Base-by-base conservation (phyloP, 2,797 vertebrate species). In the Choloepus didactylus region DNA sequence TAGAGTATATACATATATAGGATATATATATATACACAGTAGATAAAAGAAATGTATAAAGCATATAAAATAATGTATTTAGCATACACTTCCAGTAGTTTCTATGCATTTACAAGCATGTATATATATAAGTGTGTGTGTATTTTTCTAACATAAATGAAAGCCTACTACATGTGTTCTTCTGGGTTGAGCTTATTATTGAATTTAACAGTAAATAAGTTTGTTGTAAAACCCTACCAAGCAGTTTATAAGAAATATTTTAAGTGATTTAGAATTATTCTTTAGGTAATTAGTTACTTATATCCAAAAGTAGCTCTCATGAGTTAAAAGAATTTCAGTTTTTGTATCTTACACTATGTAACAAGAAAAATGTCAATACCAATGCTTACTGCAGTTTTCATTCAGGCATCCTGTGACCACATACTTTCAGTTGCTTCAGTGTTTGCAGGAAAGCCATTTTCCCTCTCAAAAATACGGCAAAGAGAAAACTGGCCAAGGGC, bases 251-350 rank as follows among this genome's bases (percentile, higher is more conserved):
- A 59, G 90, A 93, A 79, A 51, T 82, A 38, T 35, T 89, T 77
- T 90, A 85, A 84, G 62, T 75, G 85, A 92, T 93, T 93, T 79
- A 18, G 66, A 90, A 86, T 88, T 41, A 86, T 38, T 66, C 92
- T 54, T 81, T 81, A 80, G 66, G 67, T 35, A 93, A 83, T 85
- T 85, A 94, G 79, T 93, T 59, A 62, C 41, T 27, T 85, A 35
- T 51, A 35, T 67, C 29, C 72, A 51, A 60, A 92, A 75, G n/a
- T 46, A 49, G 25, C 73, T 16, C 29, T 89, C 27, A 1, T 5
- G 46, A 46, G 35, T 11, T 35, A 70, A 84, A 75, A 51, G 87
- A 89, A n/a, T 89, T 66, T 91, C 35, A 6, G 14, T 60, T 51
- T 92, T 46, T 46, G 1, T 19, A 31, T 79, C 35, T 72, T 19